Conservation (phyloP, 2,113 vertebrate species). For the Tenebrosternarchus preto region DNA sequence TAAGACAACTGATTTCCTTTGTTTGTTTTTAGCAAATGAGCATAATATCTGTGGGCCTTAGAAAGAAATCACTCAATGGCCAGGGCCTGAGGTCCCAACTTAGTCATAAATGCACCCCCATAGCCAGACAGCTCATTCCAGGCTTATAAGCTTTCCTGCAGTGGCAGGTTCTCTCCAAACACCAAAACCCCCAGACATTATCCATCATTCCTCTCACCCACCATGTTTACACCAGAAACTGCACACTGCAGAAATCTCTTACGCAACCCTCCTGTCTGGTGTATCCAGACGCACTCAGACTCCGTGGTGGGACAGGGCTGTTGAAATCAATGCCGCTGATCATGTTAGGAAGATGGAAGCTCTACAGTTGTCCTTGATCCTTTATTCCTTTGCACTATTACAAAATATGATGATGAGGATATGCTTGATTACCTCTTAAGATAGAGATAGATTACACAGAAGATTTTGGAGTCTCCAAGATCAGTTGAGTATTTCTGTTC, state of each 20-base stretch:
- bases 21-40: neutral
- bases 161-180: constrained; percentile 9
- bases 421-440: too few relatives aligned
- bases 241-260: constrained; percentile 1
- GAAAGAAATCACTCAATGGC: neutral
- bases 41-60: neutral
- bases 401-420: too few relatives aligned
- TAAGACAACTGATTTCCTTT: neutral
- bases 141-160: constrained; percentile 22
- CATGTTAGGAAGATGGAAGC: too few relatives aligned
- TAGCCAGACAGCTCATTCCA: constrained; percentile 13
- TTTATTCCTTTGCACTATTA: too few relatives aligned
- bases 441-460: too few relatives aligned
- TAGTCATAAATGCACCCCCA: constrained; percentile 1
- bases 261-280: neutral
- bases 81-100: neutral
- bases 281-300: neutral
- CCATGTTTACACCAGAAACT: constrained; percentile 5
- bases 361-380: too few relatives aligned
- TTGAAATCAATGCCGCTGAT: neutral
- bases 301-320: neutral
- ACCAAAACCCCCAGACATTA: constrained; percentile 20
- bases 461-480: too few relatives aligned
- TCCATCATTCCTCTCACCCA: constrained; percentile 18
- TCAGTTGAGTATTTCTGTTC: too few relatives aligned